These are phyloP conservation scores for Athalia cordata DNA, from an alignment of 2,888 invertebrate species.

Conservation along the genomic window DNA sequence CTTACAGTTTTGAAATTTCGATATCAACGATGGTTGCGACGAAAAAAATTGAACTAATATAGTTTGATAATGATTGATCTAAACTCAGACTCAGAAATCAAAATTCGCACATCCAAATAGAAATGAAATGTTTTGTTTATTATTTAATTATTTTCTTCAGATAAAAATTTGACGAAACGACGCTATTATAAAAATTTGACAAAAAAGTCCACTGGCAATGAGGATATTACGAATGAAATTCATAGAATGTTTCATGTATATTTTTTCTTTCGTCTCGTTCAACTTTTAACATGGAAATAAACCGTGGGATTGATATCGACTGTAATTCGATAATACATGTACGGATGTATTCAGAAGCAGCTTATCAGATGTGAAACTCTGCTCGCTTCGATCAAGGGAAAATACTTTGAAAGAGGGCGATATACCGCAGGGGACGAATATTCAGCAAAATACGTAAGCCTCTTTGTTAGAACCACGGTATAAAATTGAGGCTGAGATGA, in stretches of 20 bases:
- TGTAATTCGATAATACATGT: too few species aligned
- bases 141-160: neutral
- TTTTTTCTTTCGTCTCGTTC: too few species aligned
- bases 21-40: too few species aligned
- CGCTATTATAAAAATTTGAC: too few species aligned
- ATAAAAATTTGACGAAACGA: neutral
- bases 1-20: too few species aligned
- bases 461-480: neutral
- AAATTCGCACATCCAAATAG: neutral
- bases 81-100: neutral
- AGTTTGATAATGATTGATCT: neutral
- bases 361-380: neutral
- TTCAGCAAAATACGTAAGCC: conserved; percentile 13
- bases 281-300: too few species aligned
- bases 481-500: neutral
- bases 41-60: neutral
- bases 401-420: neutral
- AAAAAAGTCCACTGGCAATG: neutral
- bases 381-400: neutral
- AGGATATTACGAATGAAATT: neutral
- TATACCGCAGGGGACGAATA: neutral
- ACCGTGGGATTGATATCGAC: too few species aligned
- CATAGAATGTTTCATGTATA: too few species aligned
- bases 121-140: neutral
- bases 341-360: neutral